phyloP scores from a whole-genome alignment of 2,797 vertebrate genomes.

The Ctenopoma multispine region DNA sequence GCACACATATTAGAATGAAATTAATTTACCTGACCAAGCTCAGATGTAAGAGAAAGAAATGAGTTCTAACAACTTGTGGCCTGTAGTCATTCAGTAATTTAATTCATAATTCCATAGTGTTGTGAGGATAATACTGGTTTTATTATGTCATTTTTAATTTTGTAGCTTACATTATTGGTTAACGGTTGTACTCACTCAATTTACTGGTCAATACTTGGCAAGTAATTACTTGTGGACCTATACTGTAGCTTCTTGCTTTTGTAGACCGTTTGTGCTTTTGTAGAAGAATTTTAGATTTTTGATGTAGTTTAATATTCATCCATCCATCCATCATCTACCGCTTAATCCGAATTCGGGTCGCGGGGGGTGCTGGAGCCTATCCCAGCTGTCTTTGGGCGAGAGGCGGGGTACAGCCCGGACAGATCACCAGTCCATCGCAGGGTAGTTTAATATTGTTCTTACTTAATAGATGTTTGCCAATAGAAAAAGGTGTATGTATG shows the following conservation, averaged over 20 bases:
- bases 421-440: no score
- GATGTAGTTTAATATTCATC: background rate
- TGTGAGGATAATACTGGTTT: background rate
- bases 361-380: no score
- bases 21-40: background rate
- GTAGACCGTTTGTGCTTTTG: background rate
- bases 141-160: constrained; percentile 50
- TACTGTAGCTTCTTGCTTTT: background rate
- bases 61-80: no score
- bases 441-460: background rate
- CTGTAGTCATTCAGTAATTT: background rate
- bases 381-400: no score
- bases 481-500: background rate
- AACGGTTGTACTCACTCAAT: no score
- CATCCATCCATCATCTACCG: no score
- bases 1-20: background rate
- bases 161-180: constrained; percentile 13
- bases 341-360: no score
- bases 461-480: background rate
- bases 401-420: no score
- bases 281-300: constrained; percentile 2
- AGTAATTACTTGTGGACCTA: background rate
- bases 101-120: constrained; percentile 3
- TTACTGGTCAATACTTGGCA: no score
- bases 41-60: background rate